Conservation (phyloP, 2,113 vertebrate species). For the Pseudopipra pipra region DNA sequence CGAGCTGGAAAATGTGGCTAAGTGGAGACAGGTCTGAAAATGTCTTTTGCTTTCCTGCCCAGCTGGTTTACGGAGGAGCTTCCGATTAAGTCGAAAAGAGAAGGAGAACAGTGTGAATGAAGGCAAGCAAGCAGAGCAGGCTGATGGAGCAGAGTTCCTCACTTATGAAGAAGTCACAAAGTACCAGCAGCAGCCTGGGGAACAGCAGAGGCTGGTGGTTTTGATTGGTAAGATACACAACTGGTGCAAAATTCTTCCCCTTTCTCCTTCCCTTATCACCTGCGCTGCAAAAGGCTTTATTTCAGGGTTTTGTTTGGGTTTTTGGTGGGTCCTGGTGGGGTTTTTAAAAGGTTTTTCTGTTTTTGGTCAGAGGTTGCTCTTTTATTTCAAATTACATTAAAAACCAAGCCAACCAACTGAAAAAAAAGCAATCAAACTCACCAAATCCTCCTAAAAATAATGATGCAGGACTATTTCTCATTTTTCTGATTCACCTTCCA, state of each 20-base stretch:
- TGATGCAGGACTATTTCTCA: not conserved
- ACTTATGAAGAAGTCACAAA: conserved; percentile 91
- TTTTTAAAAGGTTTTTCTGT: not conserved
- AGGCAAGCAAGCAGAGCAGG: conserved; percentile 54
- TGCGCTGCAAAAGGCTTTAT: not conserved
- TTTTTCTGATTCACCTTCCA: not conserved
- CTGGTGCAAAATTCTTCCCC: accelerated
- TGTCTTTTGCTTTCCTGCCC: not conserved
- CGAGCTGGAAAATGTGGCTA: accelerated
- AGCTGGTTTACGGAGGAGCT: conserved; percentile 91
- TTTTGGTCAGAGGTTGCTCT: not conserved
- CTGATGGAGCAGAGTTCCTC: conserved; percentile 72
- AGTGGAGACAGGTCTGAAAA: not conserved
- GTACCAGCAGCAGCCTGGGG: conserved; percentile 81
- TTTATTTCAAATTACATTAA: not conserved
- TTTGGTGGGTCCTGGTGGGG: not conserved
- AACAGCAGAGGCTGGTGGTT: conserved; percentile 87
- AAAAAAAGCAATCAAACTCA: not conserved
- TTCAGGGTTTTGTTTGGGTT: not conserved
- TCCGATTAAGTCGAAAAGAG: conserved; percentile 84
- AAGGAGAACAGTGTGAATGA: conserved; percentile 73
- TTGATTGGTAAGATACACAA: conserved; percentile 82
- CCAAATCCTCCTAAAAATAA: not conserved
- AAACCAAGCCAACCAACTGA: not conserved
- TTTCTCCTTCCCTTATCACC: not conserved